A percentile compares a stretch with the other conserved stretches of the same genome.
Evolutionary conservation across 2,113 vertebrate species (phyloP).

Genomic region (Danio rerio): GRCz12tu NC_133188.1:36480001-36480500

Average conservation of each 20-base stretch:
- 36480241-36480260: neutral
- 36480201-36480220: neutral
- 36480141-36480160: neutral
- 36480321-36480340: neutral
- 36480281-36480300: neutral
- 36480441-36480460: neutral
- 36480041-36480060: neutral
- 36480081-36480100: slow-evolving; percentile 41
- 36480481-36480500: neutral
- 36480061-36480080: neutral
- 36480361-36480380: neutral
- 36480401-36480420: neutral
- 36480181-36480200: no score
- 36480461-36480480: neutral
- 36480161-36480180: neutral
- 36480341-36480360: neutral
- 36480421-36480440: slow-evolving; percentile 1
- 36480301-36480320: neutral
- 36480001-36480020: neutral
- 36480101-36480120: neutral
- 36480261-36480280: neutral
- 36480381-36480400: neutral
- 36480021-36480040: neutral
- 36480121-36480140: slow-evolving; percentile 22
- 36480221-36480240: neutral